Evolutionary conservation across 2,797 vertebrate species (phyloP).

Genomic region (Delichon dasypus): DNA sequence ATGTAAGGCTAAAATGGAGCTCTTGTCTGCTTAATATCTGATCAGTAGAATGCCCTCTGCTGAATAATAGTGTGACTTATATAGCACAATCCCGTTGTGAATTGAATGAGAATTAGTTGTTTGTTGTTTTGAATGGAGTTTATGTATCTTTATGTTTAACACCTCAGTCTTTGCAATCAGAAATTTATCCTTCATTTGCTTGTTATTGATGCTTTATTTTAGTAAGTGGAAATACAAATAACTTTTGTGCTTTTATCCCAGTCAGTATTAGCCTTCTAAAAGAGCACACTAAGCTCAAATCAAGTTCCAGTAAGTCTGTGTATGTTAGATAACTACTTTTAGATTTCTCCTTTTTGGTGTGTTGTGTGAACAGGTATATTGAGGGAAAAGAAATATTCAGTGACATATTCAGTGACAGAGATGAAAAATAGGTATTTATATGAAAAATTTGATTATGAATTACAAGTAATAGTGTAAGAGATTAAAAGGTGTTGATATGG

Average conservation of each 20-base stretch:
- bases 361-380: not conserved
- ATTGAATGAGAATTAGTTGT: not conserved
- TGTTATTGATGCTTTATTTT: not conserved
- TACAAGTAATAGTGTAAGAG: not conserved
- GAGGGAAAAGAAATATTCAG: not conserved
- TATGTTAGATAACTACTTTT: not conserved
- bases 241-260: not conserved
- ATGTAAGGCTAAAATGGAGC: not conserved
- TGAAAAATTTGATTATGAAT: not conserved
- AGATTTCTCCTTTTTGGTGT: not conserved
- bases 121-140: not conserved
- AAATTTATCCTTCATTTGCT: not conserved
- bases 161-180: not conserved
- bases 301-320: not conserved
- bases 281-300: not conserved
- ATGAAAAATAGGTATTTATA: slow-evolving; percentile 4
- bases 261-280: not conserved
- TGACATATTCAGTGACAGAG: not conserved
- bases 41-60: not conserved
- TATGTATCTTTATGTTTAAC: not conserved
- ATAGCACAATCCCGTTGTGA: not conserved
- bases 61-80: not conserved
- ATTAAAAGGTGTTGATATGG: not conserved
- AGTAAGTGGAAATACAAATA: not conserved
- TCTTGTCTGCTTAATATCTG: rapidly evolving